These are phyloP conservation scores for Xenopus tropicalis DNA, from an alignment of 2,113 vertebrate species.

Conservation along the genomic window UCB_Xtro_10.0 CM004446.2:123220001-123220500, in stretches of 20 bases:
- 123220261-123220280: constrained; percentile 81
- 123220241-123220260: constrained; percentile 67
- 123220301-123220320: constrained; percentile 68
- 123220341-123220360: constrained; percentile 87
- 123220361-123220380: constrained; percentile 80
- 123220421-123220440: constrained; percentile 62
- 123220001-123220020: too few relatives aligned
- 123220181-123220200: too few relatives aligned
- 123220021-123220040: too few relatives aligned
- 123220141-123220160: too few relatives aligned
- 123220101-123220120: too few relatives aligned
- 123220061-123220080: too few relatives aligned
- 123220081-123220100: too few relatives aligned
- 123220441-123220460: constrained; percentile 78
- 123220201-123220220: too few relatives aligned
- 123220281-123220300: constrained; percentile 79
- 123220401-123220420: constrained; percentile 74
- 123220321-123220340: constrained; percentile 73
- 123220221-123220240: too few relatives aligned
- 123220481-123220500: constrained; percentile 87
- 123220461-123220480: constrained; percentile 81
- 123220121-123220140: too few relatives aligned
- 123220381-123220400: constrained; percentile 84
- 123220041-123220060: too few relatives aligned
- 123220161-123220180: too few relatives aligned